A percentile compares a stretch with the other conserved stretches of the same genome.
Conservation (phyloP, 2,113 vertebrate species). For the Etia nguti region DNA sequence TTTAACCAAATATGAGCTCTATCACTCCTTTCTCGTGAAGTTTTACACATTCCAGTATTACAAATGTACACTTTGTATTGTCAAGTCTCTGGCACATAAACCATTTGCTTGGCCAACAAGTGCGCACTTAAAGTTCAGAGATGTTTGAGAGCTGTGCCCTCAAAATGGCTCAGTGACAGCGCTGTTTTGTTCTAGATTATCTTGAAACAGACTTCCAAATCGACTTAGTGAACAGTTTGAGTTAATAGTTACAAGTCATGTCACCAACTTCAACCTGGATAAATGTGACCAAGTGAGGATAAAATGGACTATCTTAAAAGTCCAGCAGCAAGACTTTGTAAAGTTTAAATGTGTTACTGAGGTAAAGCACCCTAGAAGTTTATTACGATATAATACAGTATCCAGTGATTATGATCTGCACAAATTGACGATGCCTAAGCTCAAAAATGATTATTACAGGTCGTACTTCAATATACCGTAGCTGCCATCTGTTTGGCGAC, state of each 20-base stretch:
- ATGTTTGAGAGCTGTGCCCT: not conserved
- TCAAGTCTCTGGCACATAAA: not conserved
- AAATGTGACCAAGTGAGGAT: not conserved
- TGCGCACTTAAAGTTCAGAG: not conserved
- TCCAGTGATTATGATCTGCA: not conserved
- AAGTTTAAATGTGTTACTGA: conserved; percentile 8
- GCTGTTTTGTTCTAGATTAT: not conserved
- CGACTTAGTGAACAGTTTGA: not conserved
- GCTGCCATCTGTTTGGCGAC: conserved; percentile 13
- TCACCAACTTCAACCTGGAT: not conserved
- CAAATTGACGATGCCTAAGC: not conserved
- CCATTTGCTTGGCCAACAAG: not conserved
- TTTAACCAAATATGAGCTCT: not conserved
- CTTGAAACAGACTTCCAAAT: not conserved
- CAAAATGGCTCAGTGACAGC: not conserved
- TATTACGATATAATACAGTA: not conserved
- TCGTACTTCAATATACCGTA: not conserved
- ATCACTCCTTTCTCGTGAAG: not conserved
- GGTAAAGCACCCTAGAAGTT: conserved; percentile 11
- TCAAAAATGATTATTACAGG: not conserved
- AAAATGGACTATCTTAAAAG: not conserved
- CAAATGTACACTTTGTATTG: not conserved
- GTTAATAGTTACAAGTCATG: not conserved
- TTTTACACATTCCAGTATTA: not conserved
- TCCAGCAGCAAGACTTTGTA: not conserved